Conservation (phyloP, 2,888 invertebrate genomes). For the Ormyrus thymus region DNA sequence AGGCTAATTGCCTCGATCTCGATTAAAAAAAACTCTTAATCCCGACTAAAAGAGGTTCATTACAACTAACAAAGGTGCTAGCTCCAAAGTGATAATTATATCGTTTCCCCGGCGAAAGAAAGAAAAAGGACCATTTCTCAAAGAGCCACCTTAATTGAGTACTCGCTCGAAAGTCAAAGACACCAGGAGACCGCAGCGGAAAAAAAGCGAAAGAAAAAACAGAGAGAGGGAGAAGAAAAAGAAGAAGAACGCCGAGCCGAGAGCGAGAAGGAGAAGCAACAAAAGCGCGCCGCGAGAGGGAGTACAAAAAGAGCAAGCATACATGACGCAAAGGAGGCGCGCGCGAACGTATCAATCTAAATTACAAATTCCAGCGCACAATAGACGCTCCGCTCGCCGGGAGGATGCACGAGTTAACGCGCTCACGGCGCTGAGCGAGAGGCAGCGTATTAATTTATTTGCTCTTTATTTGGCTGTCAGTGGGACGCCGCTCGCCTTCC, state of each 20-base stretch:
- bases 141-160: constrained; percentile 5
- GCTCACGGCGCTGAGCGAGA: constrained; percentile 55
- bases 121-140: constrained; percentile 18
- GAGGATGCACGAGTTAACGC: constrained; percentile 59
- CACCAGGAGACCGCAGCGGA: constrained; percentile 2
- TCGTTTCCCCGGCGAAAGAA: constrained; percentile 25
- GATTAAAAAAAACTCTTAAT: background rate
- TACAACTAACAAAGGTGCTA: constrained; percentile 34
- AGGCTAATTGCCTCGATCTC: background rate
- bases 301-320: constrained; percentile 42
- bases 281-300: constrained; percentile 38
- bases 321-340: constrained; percentile 46
- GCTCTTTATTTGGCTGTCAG: constrained; percentile 74
- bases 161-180: constrained; percentile 38
- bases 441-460: constrained; percentile 72
- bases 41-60: constrained; percentile 11
- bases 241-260: background rate
- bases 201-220: too few species aligned
- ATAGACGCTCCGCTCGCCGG: constrained; percentile 60
- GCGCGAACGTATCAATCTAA: constrained; percentile 72
- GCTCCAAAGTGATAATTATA: constrained; percentile 50
- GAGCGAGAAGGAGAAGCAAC: background rate
- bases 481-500: constrained; percentile 58
- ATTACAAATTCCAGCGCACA: constrained; percentile 74
- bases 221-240: too few species aligned